phyloP scores from a whole-genome alignment of 2,888 invertebrate genomes.

The Ferrisia virgata region DNA sequence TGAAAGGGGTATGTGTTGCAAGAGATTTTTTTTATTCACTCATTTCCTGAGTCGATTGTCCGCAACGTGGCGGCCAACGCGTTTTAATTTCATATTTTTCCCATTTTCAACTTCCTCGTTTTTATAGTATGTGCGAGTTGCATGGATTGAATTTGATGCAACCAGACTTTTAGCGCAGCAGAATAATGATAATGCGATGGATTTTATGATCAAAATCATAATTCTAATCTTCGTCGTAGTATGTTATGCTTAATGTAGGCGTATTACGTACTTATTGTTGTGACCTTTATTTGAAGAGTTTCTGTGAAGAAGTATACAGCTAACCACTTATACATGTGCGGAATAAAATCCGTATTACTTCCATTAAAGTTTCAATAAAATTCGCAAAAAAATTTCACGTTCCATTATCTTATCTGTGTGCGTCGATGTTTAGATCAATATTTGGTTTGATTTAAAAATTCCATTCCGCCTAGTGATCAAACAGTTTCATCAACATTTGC shows the following conservation, averaged over 20 bases:
- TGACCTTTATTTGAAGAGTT: too few species aligned
- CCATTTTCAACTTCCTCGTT: not conserved
- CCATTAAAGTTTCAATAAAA: not conserved
- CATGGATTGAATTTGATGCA: not conserved
- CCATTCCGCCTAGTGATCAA: not conserved
- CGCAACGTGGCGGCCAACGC: not conserved
- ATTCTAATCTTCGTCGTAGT: too few species aligned
- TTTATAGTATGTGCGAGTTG: not conserved
- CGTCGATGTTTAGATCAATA: not conserved
- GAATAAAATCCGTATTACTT: too few species aligned
- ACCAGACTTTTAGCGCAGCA: too few species aligned
- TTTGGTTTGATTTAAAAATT: not conserved
- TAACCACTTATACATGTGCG: too few species aligned
- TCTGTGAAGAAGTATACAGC: too few species aligned
- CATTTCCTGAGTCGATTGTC: conserved; percentile 8
- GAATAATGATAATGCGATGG: too few species aligned
- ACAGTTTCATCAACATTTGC: not conserved
- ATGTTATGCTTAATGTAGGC: too few species aligned
- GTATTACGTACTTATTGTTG: too few species aligned
- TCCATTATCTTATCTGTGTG: not conserved
- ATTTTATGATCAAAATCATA: too few species aligned
- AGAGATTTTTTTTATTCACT: not conserved
- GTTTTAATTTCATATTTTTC: not conserved
- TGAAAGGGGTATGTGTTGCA: not conserved
- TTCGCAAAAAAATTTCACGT: not conserved